These are phyloP conservation scores for Ganaspis brasiliensis DNA, from an alignment of 2,888 invertebrate genomes.

Conservation along the genomic window DNA sequence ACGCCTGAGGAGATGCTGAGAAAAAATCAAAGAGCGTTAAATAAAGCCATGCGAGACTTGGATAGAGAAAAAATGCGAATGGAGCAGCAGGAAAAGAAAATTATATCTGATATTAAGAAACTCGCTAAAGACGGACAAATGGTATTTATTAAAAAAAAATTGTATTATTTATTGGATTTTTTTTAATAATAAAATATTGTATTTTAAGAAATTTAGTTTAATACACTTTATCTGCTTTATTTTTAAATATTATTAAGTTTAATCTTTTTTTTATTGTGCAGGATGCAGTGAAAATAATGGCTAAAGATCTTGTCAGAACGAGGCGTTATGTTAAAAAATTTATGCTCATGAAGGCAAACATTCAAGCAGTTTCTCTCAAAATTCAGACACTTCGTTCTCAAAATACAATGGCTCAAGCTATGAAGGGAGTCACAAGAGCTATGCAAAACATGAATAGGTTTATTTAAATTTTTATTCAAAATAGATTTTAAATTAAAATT, in stretches of 20 bases:
- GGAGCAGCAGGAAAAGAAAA: constrained; percentile 99
- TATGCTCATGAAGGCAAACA: constrained; percentile 99
- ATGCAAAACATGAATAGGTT: constrained; percentile 98
- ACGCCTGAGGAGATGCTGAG: constrained; percentile 99
- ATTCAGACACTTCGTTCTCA: constrained; percentile 98
- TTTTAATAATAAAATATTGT: too few relatives aligned
- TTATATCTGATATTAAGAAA: constrained; percentile 98
- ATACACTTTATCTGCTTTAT: neutral
- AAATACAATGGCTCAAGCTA: constrained; percentile 99
- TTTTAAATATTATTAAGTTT: neutral
- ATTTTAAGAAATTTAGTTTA: too few relatives aligned
- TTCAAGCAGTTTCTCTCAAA: constrained; percentile 98
- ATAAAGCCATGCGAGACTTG: constrained; percentile 98
- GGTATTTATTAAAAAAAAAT: constrained; percentile 82
- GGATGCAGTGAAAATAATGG: constrained; percentile 99
- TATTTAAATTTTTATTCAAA: constrained; percentile 21
- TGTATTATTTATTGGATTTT: too few relatives aligned
- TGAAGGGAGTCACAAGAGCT: constrained; percentile 99
- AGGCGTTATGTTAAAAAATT: constrained; percentile 98
- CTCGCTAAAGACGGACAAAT: constrained; percentile 99
- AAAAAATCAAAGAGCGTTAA: constrained; percentile 98
- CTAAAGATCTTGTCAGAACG: constrained; percentile 98
- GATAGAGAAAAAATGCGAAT: constrained; percentile 96
- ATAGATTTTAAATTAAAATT: constrained; percentile 4
- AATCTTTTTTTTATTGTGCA: constrained; percentile 77